Conservation (phyloP, 1,140 invertebrate genomes). For the Agrilus planipennis region DNA sequence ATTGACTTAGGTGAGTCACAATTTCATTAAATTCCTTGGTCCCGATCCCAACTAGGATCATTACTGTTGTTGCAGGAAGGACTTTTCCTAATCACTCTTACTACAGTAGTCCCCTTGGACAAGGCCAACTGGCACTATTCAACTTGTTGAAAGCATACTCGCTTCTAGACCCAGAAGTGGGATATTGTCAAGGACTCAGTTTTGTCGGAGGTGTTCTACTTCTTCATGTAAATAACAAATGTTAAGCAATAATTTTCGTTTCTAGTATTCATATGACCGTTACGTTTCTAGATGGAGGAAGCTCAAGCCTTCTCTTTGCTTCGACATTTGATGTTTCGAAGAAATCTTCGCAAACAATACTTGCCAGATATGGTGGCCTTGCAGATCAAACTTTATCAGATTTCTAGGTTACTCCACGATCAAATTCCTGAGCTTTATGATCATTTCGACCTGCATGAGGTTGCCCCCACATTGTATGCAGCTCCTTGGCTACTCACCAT, state of each 20-base stretch:
- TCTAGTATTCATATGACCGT: too few species aligned
- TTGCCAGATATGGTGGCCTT: slow-evolving; percentile 87
- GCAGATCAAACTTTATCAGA: slow-evolving; percentile 85
- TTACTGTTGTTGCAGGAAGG: slow-evolving; percentile 46
- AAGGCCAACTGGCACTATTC: slow-evolving; percentile 85
- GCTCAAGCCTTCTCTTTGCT: slow-evolving; percentile 76
- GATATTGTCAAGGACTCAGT: slow-evolving; percentile 91
- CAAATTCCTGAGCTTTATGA: slow-evolving; percentile 72
- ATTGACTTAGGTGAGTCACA: slow-evolving; percentile 63
- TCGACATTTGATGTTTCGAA: slow-evolving; percentile 80
- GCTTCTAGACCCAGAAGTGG: slow-evolving; percentile 83
- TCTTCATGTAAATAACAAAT: slow-evolving; percentile 64
- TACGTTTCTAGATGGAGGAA: slow-evolving; percentile 69
- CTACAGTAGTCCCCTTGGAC: slow-evolving; percentile 74
- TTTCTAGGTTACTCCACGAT: slow-evolving; percentile 85
- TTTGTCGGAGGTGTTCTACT: slow-evolving; percentile 89
- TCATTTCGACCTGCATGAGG: slow-evolving; percentile 81
- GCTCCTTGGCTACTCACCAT: slow-evolving; percentile 93
- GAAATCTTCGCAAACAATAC: slow-evolving; percentile 78
- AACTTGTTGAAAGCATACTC: slow-evolving; percentile 95
- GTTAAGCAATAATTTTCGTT: background rate
- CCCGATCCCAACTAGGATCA: background rate
- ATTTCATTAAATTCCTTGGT: background rate
- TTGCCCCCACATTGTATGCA: slow-evolving; percentile 86
- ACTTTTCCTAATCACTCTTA: slow-evolving; percentile 92